Percentiles rank a stretch among this genome's conserved stretches.
phyloP scores from a whole-genome alignment of 2,797 vertebrate genomes.

The Danio aesculapii region DNA sequence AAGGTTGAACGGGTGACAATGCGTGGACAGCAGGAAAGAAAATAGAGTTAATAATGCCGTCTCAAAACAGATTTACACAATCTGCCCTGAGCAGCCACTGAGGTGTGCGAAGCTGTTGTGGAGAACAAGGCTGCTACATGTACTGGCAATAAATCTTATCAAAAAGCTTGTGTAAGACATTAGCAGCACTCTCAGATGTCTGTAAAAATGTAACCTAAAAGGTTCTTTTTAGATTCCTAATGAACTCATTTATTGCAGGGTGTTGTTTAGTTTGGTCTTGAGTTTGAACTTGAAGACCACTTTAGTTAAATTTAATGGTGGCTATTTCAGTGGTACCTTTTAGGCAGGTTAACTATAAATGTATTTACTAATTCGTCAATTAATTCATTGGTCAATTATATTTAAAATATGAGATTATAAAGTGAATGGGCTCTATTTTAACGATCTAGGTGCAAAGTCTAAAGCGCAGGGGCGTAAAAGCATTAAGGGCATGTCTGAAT shows the following conservation, averaged over 20 bases:
- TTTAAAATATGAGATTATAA: no score
- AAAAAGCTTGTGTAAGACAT: constrained; percentile 9
- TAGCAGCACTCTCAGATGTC: not conserved
- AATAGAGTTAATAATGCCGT: constrained; percentile 59
- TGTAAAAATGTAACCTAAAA: not conserved
- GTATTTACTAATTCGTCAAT: no score
- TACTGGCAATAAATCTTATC: constrained; percentile 22
- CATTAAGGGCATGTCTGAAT: no score
- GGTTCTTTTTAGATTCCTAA: not conserved
- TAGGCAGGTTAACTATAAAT: no score
- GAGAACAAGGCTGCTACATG: constrained; percentile 16
- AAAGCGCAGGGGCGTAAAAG: no score
- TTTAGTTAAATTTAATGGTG: no score
- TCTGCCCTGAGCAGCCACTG: constrained; percentile 44
- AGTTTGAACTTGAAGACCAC: no score
- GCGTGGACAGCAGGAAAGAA: constrained; percentile 53
- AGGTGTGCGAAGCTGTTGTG: constrained; percentile 12
- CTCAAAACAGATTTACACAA: constrained; percentile 58
- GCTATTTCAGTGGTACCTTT: no score
- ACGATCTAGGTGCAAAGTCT: no score
- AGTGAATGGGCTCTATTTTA: no score
- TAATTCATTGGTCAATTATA: no score
- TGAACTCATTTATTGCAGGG: not conserved
- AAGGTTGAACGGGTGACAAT: constrained; percentile 63
- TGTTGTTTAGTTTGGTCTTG: not conserved